Conservation (phyloP, 2,797 vertebrate genomes). For the Hipposideros larvatus region DNA sequence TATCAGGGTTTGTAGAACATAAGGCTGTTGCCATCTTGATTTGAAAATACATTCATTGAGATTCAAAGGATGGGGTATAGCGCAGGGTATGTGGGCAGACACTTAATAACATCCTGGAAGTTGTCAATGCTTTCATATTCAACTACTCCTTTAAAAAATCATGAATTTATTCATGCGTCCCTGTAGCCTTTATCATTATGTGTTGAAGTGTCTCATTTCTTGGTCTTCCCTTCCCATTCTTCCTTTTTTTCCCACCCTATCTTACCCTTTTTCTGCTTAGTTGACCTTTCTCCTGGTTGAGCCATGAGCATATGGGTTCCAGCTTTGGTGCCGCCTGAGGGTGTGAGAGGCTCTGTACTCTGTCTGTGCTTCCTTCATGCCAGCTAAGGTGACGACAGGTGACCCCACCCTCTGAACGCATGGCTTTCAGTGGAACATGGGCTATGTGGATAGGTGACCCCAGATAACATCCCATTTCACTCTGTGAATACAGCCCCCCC, state of each 20-base stretch:
- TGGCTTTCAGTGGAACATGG: background rate
- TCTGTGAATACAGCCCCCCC: accelerated
- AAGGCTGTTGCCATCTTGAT: background rate
- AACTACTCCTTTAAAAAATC: background rate
- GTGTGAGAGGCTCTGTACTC: background rate
- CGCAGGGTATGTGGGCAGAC: background rate
- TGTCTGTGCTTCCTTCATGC: background rate
- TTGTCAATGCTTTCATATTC: conserved; percentile 12
- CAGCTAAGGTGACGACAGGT: background rate
- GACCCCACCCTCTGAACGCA: background rate
- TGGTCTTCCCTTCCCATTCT: background rate
- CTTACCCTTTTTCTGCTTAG: background rate
- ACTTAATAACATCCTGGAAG: background rate
- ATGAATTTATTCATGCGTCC: background rate
- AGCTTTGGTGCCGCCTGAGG: background rate
- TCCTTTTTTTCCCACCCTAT: background rate
- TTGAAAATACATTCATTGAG: conserved; percentile 46
- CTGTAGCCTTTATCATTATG: background rate
- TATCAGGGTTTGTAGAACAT: background rate
- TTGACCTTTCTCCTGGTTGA: background rate
- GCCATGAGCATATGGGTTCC: background rate
- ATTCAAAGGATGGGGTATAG: background rate
- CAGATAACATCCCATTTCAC: background rate
- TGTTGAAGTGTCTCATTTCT: background rate
- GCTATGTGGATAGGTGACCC: background rate